These are phyloP conservation scores for Parapsyche elsis DNA, from an alignment of 1,140 invertebrate genomes.

Conservation along the genomic window DNA sequence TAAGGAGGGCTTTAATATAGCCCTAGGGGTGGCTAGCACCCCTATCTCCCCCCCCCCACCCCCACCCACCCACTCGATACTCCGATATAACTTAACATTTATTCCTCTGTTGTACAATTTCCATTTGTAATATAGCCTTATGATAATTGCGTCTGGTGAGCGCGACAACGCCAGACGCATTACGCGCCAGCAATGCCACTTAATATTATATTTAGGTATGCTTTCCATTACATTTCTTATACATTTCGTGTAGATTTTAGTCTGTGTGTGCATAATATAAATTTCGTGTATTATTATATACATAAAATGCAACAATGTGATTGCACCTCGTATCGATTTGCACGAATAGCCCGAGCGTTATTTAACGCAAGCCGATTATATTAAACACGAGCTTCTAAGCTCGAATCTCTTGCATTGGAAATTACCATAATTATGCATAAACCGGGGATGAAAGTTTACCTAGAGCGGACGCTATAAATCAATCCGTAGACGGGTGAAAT, in stretches of 20 bases:
- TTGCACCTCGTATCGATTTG: too few species aligned
- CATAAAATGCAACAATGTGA: too few species aligned
- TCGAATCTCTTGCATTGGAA: conserved; percentile 5
- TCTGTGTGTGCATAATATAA: too few species aligned
- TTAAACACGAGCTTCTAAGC: neutral
- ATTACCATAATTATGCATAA: conserved; percentile 1
- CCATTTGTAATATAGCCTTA: conserved; percentile 54
- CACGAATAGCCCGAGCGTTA: too few species aligned
- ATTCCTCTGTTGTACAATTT: conserved; percentile 49
- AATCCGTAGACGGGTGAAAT: neutral
- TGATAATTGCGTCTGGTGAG: conserved; percentile 51
- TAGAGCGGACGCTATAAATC: conserved; percentile 7
- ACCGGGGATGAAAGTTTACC: neutral
- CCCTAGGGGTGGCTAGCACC: conserved; percentile 6
- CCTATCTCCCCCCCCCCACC: neutral
- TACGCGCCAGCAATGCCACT: neutral
- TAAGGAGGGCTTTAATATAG: conserved; percentile 44
- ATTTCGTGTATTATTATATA: too few species aligned
- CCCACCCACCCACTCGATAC: conserved; percentile 25
- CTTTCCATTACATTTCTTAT: too few species aligned
- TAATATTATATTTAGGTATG: too few species aligned
- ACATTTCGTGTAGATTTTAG: too few species aligned
- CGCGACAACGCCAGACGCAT: conserved; percentile 19
- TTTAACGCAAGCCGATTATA: conserved; percentile 2
- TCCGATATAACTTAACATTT: conserved; percentile 50